Conservation (phyloP, 2,888 invertebrate genomes). For the Halictus quadricinctus region DNA sequence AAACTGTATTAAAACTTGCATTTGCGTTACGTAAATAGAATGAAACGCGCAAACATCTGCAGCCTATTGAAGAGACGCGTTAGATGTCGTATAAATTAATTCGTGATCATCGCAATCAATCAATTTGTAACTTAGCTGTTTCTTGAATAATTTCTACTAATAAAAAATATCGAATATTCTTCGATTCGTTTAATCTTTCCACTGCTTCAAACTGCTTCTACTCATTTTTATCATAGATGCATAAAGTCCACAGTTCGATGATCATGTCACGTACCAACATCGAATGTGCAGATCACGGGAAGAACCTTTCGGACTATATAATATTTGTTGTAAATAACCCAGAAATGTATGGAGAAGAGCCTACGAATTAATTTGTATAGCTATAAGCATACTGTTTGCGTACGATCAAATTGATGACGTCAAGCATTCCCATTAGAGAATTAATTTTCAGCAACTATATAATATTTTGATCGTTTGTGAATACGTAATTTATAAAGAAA, state of each 20-base stretch:
- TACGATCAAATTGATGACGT: too few species aligned
- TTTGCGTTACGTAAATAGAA: neutral
- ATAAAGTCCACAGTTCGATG: neutral
- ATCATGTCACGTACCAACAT: neutral
- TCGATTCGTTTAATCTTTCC: neutral
- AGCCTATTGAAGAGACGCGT: neutral
- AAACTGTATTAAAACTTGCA: neutral
- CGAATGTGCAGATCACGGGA: neutral
- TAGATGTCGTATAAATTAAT: neutral
- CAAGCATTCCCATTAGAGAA: too few species aligned
- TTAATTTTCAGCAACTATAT: too few species aligned
- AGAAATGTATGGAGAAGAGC: too few species aligned
- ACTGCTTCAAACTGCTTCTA: neutral
- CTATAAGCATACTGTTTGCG: too few species aligned
- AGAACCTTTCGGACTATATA: too few species aligned
- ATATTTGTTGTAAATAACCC: too few species aligned
- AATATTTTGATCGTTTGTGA: too few species aligned
- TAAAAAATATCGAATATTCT: neutral
- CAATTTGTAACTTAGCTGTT: neutral
- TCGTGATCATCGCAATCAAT: neutral
- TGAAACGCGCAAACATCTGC: neutral
- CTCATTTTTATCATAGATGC: neutral
- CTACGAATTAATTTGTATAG: too few species aligned
- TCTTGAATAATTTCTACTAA: neutral
- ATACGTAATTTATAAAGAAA: too few species aligned